These are phyloP conservation scores for Ochlodes sylvanus DNA, from an alignment of 2,888 invertebrate species.

Conservation along the genomic window DNA sequence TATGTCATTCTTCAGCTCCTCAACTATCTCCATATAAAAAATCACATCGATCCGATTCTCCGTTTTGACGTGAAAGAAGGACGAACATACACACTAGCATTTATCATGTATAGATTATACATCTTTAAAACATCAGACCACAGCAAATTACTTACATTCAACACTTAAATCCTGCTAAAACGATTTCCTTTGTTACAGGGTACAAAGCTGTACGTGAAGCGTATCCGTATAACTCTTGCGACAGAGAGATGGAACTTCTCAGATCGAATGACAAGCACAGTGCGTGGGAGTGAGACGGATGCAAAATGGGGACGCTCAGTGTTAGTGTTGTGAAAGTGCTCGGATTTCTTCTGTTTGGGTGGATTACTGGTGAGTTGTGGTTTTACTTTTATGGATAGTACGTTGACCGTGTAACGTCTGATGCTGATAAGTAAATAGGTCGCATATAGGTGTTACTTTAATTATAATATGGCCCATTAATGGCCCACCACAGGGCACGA, in stretches of 20 bases:
- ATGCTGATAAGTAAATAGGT: no score
- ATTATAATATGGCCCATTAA: no score
- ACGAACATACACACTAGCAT: no score
- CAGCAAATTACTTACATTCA: no score
- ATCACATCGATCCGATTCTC: no score
- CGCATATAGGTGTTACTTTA: no score
- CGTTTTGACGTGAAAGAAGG: no score
- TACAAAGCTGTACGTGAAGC: slow-evolving; percentile 45
- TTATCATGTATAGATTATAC: no score
- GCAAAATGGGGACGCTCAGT: slow-evolving; percentile 64
- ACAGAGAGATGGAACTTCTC: slow-evolving; percentile 28
- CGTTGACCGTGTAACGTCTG: not conserved
- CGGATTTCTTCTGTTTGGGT: slow-evolving; percentile 60
- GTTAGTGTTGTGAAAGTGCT: slow-evolving; percentile 53
- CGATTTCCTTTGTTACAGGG: slow-evolving; percentile 69
- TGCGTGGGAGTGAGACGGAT: slow-evolving; percentile 33
- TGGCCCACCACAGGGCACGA: no score
- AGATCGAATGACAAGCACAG: slow-evolving; percentile 40
- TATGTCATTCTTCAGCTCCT: no score
- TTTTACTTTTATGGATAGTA: slow-evolving; percentile 1
- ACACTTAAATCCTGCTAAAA: slow-evolving; percentile 38
- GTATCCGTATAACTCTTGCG: slow-evolving; percentile 16
- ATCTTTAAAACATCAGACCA: no score
- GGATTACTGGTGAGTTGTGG: slow-evolving; percentile 67
- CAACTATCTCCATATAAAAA: no score